phyloP scores from a whole-genome alignment of 2,113 vertebrate species.

The Eubucco bourcierii region DNA sequence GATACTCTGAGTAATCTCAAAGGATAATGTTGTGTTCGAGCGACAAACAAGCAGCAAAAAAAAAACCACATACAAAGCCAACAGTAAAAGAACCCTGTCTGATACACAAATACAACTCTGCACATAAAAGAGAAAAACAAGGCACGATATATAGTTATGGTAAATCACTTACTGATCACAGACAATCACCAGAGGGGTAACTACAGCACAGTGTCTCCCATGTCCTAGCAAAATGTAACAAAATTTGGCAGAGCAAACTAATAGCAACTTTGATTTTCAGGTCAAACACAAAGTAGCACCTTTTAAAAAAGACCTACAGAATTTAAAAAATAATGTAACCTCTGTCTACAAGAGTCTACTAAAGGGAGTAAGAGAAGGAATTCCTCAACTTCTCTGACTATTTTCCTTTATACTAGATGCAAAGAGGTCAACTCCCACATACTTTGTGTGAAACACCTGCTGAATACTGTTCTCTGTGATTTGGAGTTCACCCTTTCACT shows the following conservation, averaged over 20 bases:
- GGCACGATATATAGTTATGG: background rate
- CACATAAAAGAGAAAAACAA: background rate
- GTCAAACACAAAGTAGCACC: background rate
- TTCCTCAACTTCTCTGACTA: background rate
- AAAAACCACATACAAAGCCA: background rate
- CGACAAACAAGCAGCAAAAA: background rate
- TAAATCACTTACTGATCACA: background rate
- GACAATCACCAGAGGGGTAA: background rate
- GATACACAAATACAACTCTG: background rate
- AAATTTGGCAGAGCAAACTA: background rate
- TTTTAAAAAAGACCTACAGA: background rate
- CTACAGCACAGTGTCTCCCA: background rate
- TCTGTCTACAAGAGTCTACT: background rate
- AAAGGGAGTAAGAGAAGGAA: background rate
- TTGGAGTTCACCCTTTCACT: background rate
- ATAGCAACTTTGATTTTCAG: background rate
- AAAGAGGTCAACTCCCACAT: background rate
- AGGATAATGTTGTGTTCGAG: background rate
- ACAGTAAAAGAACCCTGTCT: background rate
- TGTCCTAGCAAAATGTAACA: background rate
- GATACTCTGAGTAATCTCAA: background rate
- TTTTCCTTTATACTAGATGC: background rate
- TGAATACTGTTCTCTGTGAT: background rate
- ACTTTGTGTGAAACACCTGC: conserved; percentile 23
- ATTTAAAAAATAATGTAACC: background rate